phyloP scores from a whole-genome alignment of 2,888 invertebrate genomes.

The Trichopria drosophilae region DNA sequence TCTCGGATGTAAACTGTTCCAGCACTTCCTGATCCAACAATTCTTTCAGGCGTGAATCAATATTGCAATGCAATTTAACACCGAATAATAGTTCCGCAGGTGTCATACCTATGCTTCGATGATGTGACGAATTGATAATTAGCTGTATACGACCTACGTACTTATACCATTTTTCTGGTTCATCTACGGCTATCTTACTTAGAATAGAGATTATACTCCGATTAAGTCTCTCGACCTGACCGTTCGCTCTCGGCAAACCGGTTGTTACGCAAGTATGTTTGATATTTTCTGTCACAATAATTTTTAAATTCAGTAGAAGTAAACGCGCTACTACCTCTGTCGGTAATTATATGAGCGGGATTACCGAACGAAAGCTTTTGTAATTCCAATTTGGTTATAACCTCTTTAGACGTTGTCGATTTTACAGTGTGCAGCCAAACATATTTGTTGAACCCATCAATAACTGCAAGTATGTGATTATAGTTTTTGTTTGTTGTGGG shows the following conservation, averaged over 20 bases:
- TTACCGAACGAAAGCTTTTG: conserved; percentile 51
- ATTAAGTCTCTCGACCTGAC: conserved; percentile 46
- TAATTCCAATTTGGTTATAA: conserved; percentile 38
- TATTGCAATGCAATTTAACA: conserved; percentile 13
- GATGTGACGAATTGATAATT: conserved; percentile 40
- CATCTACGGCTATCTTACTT: conserved; percentile 44
- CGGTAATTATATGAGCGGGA: conserved; percentile 46
- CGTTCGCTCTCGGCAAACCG: conserved; percentile 47
- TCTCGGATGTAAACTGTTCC: too few relatives aligned
- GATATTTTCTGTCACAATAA: conserved; percentile 46
- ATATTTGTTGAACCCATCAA: conserved; percentile 18
- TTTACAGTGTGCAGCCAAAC: conserved; percentile 18
- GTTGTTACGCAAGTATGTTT: conserved; percentile 40
- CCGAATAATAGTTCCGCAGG: conserved; percentile 20
- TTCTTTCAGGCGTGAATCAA: conserved; percentile 6
- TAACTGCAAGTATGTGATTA: conserved; percentile 21
- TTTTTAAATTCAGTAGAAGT: conserved; percentile 40
- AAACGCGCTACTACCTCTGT: conserved; percentile 24
- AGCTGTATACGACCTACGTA: conserved; percentile 36
- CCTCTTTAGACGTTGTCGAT: conserved; percentile 16
- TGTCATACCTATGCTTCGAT: conserved; percentile 36
- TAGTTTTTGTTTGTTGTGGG: conserved; percentile 8
- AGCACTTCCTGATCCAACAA: background rate
- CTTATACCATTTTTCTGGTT: conserved; percentile 45
- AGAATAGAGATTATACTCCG: conserved; percentile 42